A percentile compares a stretch with the other conserved stretches of the same genome.
Conservation (phyloP, 2,888 invertebrate species). For the Listrodromus nycthemerus region DNA sequence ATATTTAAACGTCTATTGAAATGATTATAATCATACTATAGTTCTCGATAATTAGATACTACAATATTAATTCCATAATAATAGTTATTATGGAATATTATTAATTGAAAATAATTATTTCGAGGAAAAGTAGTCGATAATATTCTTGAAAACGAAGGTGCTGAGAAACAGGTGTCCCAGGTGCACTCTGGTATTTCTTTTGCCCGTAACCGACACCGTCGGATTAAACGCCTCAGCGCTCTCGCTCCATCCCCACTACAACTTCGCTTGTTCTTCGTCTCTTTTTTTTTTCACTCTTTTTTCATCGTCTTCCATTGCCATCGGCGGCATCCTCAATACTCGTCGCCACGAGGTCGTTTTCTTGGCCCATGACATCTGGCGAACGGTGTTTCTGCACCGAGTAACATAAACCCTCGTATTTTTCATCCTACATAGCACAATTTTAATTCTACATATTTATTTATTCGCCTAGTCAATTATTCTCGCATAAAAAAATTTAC, state of each 20-base stretch:
- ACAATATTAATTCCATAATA: neutral
- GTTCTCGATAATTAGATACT: neutral
- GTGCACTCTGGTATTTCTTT: slow-evolving; percentile 39
- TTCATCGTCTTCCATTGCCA: slow-evolving; percentile 53
- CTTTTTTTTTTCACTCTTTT: slow-evolving; percentile 58
- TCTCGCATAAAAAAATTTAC: neutral
- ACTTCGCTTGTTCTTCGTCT: slow-evolving; percentile 54
- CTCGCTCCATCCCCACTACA: slow-evolving; percentile 46
- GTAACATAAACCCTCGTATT: slow-evolving; percentile 36
- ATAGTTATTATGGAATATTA: neutral
- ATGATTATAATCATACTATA: neutral
- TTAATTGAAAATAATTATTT: neutral
- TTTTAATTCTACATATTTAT: slow-evolving; percentile 31
- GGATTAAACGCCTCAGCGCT: slow-evolving; percentile 72
- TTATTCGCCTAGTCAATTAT: neutral
- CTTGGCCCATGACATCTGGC: slow-evolving; percentile 81
- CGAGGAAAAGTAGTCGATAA: neutral
- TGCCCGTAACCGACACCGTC: slow-evolving; percentile 74
- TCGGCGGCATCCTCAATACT: slow-evolving; percentile 58
- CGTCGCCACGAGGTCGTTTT: slow-evolving; percentile 47
- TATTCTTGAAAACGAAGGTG: neutral
- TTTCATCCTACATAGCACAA: neutral
- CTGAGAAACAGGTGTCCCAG: slow-evolving; percentile 32
- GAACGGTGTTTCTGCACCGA: slow-evolving; percentile 78
- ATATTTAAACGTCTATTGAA: no score